Conservation (phyloP, 2,888 invertebrate species). For the Acanthococcus lagerstroemiae region DNA sequence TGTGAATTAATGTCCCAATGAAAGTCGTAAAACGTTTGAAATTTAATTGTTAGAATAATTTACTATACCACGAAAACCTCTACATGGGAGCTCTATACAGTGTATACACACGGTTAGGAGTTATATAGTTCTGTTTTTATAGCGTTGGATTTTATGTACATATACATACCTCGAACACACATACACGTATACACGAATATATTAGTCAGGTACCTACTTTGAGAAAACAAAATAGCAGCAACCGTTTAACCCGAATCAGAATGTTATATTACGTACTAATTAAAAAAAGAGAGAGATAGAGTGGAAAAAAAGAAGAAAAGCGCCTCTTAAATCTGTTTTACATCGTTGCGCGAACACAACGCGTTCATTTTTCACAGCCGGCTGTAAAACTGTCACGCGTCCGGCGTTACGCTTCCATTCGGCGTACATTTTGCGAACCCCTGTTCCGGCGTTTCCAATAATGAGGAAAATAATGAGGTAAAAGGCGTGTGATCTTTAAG, state of each 20-base stretch:
- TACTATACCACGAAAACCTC: slow-evolving; percentile 4
- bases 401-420: background rate
- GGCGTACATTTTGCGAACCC: slow-evolving; percentile 2
- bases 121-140: background rate
- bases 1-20: slow-evolving; percentile 21
- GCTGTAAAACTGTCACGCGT: background rate
- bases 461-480: slow-evolving; percentile 17
- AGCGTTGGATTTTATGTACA: too few relatives aligned
- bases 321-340: too few relatives aligned
- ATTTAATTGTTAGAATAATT: slow-evolving; percentile 25
- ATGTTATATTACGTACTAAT: too few relatives aligned
- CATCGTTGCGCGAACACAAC: too few relatives aligned
- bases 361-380: too few relatives aligned
- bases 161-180: too few relatives aligned
- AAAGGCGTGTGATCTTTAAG: slow-evolving; percentile 15
- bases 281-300: too few relatives aligned
- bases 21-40: slow-evolving; percentile 22
- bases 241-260: too few relatives aligned
- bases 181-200: too few relatives aligned
- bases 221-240: too few relatives aligned
- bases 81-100: background rate
- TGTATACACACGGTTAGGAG: background rate
- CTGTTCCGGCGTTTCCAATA: background rate
- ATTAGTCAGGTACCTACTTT: too few relatives aligned
- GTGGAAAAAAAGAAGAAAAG: too few relatives aligned